A percentile compares a stretch with the other conserved stretches of the same genome.
Evolutionary conservation across 2,888 invertebrate species (phyloP).

Genomic region (Piscicola geometra): DNA sequence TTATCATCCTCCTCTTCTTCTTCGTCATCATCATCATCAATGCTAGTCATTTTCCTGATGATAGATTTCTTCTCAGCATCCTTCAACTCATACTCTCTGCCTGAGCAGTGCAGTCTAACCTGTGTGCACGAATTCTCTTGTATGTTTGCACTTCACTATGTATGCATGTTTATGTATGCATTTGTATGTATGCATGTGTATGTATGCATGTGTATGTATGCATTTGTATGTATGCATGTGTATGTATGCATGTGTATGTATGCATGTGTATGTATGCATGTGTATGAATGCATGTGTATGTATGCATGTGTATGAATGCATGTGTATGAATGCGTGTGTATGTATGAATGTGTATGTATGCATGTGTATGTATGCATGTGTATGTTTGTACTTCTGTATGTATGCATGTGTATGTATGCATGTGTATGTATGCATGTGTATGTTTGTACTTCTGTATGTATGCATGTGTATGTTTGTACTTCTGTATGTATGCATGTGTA

Average conservation of each 20-base stretch:
- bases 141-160: no score
- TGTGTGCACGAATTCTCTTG: no score
- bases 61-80: background rate
- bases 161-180: background rate
- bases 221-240: conserved; percentile 4
- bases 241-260: conserved; percentile 16
- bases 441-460: conserved; percentile 12
- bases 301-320: no score
- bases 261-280: background rate
- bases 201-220: conserved; percentile 1
- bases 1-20: background rate
- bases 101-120: background rate
- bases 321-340: no score
- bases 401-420: no score
- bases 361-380: background rate
- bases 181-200: background rate
- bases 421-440: conserved; percentile 13
- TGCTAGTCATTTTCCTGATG: background rate
- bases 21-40: background rate
- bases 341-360: no score
- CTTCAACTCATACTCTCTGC: conserved; percentile 12
- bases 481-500: no score
- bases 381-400: conserved; percentile 21
- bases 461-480: no score
- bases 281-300: conserved; percentile 2